Evolutionary conservation across 2,888 invertebrate genomes (phyloP), one percentile per base, ranked within the genome.

Genomic region (Stenurella melanura): DNA sequence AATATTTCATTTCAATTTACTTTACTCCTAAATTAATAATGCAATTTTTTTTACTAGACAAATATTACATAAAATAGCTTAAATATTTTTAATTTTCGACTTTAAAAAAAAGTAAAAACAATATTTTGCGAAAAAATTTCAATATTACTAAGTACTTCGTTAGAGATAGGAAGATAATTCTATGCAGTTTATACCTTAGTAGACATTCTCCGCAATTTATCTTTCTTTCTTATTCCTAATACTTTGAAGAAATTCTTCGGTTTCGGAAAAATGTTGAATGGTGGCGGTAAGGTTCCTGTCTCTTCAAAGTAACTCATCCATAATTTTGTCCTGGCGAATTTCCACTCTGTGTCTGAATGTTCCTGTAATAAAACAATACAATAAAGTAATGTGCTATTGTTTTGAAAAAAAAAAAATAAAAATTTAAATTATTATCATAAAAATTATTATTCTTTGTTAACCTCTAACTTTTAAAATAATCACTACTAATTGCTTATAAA

Each of bases 221-320:
- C 92, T 85, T 92, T 93, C 81, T 92, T 92, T 64, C 92, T 89
- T n/a, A 93, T 76, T 0, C 95, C 93, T 68, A 94, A 91, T 74
- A 94, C 86, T 85, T 95, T 93, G 68, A 94, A 90, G 9, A 95
- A 83, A 80, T 95, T 91, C 89, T 98, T 98, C 0, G 96, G 95
- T 0, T 96, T 95, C 0, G 98, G 98, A 77, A 98, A 91, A 64
- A 98, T 94, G 89, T 98, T 98, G 90, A 98, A 98, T 0, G 98
- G 98, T 0, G 98, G 95, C 0, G 98, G 98, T 30, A 98, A 90
- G 0, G 98, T 98, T 0, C 95, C 95, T 30, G 95, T 95, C 85
- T 96, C 96, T 87, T 98, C 98, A 87, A 98, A 98, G 88, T 97
- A 98, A 85, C 96, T 97, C 93, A 98, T 95, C 98, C 98, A 98